These are phyloP conservation scores for rat (Rattus norvegicus) DNA, from an alignment of 2,113 vertebrate species.

Conservation along the genomic window DNA sequence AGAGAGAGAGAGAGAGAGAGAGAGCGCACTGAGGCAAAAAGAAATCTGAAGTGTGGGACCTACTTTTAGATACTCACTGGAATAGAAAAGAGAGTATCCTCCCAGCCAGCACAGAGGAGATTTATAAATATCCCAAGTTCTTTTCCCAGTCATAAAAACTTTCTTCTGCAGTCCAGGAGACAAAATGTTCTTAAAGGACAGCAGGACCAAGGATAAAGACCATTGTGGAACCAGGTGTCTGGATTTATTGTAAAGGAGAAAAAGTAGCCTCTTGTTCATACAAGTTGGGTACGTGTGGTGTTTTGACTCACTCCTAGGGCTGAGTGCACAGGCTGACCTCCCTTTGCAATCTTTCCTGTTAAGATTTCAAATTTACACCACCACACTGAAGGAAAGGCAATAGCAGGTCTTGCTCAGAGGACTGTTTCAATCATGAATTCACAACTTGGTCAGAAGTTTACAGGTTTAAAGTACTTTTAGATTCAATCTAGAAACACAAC, in stretches of 20 bases:
- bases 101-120: fast-evolving
- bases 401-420: neutral
- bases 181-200: neutral
- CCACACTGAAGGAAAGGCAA: fast-evolving
- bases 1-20: no score
- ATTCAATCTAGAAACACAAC: neutral
- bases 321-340: neutral
- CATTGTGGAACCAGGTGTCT: neutral
- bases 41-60: neutral
- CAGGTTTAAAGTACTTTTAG: conserved; percentile 19
- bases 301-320: fast-evolving
- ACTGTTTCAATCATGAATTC: neutral
- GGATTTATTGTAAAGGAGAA: neutral
- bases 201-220: neutral
- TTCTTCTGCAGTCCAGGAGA: neutral
- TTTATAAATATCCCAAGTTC: neutral
- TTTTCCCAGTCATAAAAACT: neutral
- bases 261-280: neutral
- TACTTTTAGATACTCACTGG: neutral
- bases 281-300: fast-evolving
- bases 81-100: neutral
- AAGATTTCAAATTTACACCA: neutral
- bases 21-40: neutral
- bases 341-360: neutral
- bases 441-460: neutral